Base-by-base conservation (phyloP, 2,888 invertebrate species). In the Thera britannica region DNA sequence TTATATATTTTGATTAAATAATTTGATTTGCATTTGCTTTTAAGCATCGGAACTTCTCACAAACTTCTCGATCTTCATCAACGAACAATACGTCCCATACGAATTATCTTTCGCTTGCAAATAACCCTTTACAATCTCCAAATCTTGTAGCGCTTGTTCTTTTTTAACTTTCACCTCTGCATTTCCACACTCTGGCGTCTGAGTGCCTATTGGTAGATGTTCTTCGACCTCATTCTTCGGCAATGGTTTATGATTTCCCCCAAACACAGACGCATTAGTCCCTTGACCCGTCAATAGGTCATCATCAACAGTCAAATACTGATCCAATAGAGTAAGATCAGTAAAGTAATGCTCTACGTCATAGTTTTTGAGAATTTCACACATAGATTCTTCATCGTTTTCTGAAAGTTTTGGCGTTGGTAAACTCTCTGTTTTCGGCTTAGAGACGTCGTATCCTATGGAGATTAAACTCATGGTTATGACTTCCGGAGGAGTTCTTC, bases 241-340 rank as follows among this genome's bases (percentile, higher is more conserved):
- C 2, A 2, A 66, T 0, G 76, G 75, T 71, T 78, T 84, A 62
- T 85, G 86, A 56, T 85, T 86, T 0, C 86, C 86, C 2, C 85
- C 86, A 41, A 86, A 86, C 0, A 86, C 84, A 0, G 85, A 84
- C 0, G 79, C 75, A 11, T 85, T 85, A 0, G 86, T 85, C 0
- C 86, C 86, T 69, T 85, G 84, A 0, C 82, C 86, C 0, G 82
- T 85, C 3, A 86, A 74, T 3, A 83, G 57, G 54, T 86, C 85
- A 44, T 86, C 86, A 3, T 86, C 86, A 0, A 86, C 86, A 0
- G 80, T 82, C 68, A 86, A 71, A 79, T 83, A 86, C 65, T 80
- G 79, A 11, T 86, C 85, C 3, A 86, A 68, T 52, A 75, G 68
- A 0, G 72, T 38, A 8, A 81, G 6, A 54, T 83, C 79, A 0